These are phyloP conservation scores for Apteryx owenii DNA, from an alignment of 2,113 vertebrate genomes.

Conservation along the genomic window DNA sequence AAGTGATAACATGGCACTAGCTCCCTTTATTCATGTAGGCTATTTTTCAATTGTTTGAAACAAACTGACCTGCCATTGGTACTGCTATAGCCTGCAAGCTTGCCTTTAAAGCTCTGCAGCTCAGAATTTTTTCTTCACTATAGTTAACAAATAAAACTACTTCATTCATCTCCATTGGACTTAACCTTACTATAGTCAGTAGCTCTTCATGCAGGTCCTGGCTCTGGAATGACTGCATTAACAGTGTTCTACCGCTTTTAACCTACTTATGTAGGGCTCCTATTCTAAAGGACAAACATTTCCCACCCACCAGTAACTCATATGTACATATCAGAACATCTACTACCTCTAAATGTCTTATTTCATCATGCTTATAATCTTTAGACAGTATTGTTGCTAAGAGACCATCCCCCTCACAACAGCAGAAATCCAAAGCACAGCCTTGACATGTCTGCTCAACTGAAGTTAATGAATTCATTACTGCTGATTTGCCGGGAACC, in stretches of 20 bases:
- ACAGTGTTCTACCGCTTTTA: background rate
- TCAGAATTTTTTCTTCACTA: background rate
- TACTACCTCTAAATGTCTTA: constrained; percentile 4
- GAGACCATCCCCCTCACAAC: constrained; percentile 32
- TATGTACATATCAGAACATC: constrained; percentile 20
- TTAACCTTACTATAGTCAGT: background rate
- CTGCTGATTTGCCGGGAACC: constrained; percentile 5
- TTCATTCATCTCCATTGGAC: background rate
- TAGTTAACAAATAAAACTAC: background rate
- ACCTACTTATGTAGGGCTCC: background rate
- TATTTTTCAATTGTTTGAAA: background rate
- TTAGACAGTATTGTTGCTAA: constrained; percentile 62
- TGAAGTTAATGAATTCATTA: constrained; percentile 40
- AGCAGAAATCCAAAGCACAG: constrained; percentile 6
- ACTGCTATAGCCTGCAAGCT: background rate
- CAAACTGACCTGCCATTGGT: background rate
- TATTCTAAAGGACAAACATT: background rate
- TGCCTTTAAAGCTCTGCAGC: background rate
- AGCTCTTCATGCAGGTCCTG: background rate
- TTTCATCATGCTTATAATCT: constrained; percentile 28
- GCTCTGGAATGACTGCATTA: background rate
- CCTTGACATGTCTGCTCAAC: constrained; percentile 9
- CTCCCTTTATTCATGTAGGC: background rate
- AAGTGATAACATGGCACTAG: background rate
- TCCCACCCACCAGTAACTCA: background rate